These are phyloP conservation scores for Patella ulyssiponensis DNA, from an alignment of 2,888 invertebrate genomes.

Conservation along the genomic window DNA sequence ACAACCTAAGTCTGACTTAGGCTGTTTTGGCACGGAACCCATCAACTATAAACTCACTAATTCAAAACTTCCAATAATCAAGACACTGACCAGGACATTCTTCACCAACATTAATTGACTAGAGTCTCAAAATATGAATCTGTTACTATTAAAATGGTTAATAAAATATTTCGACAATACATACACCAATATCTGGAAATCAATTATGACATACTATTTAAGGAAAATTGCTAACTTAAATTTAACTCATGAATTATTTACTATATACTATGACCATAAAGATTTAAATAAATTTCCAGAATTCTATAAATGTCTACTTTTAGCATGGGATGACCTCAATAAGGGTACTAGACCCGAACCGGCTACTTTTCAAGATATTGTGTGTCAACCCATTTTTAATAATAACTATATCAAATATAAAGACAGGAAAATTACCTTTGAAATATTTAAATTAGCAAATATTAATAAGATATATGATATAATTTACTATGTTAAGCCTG, in stretches of 20 bases:
- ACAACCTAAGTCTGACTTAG: too few species aligned
- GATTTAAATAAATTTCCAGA: not conserved
- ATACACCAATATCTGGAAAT: not conserved
- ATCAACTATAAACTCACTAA: too few species aligned
- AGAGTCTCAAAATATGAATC: too few species aligned
- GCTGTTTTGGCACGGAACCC: too few species aligned
- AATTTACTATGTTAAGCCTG: not conserved
- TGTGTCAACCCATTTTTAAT: not conserved
- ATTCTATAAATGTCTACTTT: not conserved
- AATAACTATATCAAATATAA: not conserved
- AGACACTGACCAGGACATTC: too few species aligned
- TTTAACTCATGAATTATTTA: not conserved
- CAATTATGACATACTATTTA: not conserved
- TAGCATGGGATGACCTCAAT: not conserved
- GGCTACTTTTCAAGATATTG: not conserved
- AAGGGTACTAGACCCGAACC: not conserved
- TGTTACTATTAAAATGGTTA: not conserved
- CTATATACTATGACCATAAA: not conserved
- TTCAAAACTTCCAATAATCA: too few species aligned
- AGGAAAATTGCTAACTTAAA: not conserved
- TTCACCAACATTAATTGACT: too few species aligned
- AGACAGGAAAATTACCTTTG: not conserved
- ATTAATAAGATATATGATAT: not conserved
- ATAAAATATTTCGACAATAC: not conserved
- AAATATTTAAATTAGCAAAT: not conserved